Conservation (phyloP, 2,113 vertebrate genomes). For the Monopterus albus region DNA sequence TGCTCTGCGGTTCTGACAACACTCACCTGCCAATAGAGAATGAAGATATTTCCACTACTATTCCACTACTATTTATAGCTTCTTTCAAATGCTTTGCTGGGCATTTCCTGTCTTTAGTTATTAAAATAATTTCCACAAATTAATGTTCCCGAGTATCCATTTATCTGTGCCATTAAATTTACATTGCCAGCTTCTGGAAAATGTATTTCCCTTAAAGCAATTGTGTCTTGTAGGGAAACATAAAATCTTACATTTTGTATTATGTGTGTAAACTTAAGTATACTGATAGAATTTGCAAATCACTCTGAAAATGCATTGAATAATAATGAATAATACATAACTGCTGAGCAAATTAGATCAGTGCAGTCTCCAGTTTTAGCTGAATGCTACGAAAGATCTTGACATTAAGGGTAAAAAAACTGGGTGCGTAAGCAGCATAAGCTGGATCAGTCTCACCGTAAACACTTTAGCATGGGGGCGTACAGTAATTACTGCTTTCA, state of each 20-base stretch:
- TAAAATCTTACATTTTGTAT: constrained; percentile 76
- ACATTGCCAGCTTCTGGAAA: constrained; percentile 72
- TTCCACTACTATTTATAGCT: constrained; percentile 11
- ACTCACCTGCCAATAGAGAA: constrained; percentile 75
- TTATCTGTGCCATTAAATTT: constrained; percentile 79
- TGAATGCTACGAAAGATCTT: constrained; percentile 69
- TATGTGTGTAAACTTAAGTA: constrained; percentile 76
- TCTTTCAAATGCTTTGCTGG: constrained; percentile 29
- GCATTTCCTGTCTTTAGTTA: constrained; percentile 48
- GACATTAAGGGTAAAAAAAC: constrained; percentile 64
- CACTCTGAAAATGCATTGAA: constrained; percentile 73
- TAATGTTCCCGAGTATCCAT: constrained; percentile 58
- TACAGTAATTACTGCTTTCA: constrained; percentile 73
- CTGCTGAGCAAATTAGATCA: constrained; percentile 69
- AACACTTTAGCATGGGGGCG: constrained; percentile 76
- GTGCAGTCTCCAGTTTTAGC: constrained; percentile 60
- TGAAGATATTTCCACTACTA: constrained; percentile 39
- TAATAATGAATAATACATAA: constrained; percentile 77
- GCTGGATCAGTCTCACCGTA: constrained; percentile 74
- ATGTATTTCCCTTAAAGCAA: constrained; percentile 77
- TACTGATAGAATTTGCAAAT: constrained; percentile 72
- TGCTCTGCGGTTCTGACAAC: constrained; percentile 61
- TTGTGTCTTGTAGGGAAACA: constrained; percentile 74
- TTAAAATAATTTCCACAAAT: constrained; percentile 56
- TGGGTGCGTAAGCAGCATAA: constrained; percentile 68